These are phyloP conservation scores for Anguilla anguilla DNA, from an alignment of 2,797 vertebrate species.

Conservation along the genomic window DNA sequence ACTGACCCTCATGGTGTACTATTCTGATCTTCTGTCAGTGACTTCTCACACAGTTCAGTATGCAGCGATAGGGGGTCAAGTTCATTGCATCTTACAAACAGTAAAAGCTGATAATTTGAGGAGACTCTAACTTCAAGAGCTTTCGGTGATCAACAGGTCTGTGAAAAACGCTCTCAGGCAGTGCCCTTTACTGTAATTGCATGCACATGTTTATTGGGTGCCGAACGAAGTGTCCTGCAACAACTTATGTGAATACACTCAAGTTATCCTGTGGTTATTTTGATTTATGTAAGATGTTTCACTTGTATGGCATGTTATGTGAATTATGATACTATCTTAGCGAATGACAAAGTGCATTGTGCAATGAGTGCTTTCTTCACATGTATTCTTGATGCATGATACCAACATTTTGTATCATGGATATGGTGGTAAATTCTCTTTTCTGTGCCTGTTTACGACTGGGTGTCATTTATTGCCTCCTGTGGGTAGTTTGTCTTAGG, in stretches of 20 bases:
- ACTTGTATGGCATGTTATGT: not conserved
- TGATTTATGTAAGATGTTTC: not conserved
- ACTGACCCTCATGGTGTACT: not conserved
- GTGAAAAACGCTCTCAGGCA: not conserved
- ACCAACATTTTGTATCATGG: not conserved
- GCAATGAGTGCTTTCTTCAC: not conserved
- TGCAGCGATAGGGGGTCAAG: not conserved
- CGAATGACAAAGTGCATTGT: not conserved
- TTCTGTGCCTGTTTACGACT: not conserved
- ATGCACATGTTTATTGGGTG: not conserved
- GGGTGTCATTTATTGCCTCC: not conserved
- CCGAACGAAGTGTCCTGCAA: not conserved
- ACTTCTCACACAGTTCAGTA: not conserved
- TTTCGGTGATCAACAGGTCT: not conserved
- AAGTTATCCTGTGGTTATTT: not conserved
- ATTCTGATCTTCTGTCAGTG: not conserved
- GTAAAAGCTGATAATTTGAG: not conserved
- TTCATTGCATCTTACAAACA: not conserved
- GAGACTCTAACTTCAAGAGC: not conserved
- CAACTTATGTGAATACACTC: not conserved
- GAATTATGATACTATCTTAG: not conserved
- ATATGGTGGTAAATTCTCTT: not conserved
- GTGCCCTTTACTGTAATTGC: not conserved
- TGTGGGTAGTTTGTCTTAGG: not conserved
- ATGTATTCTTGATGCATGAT: not conserved